Base-by-base conservation (phyloP, 2,888 invertebrate genomes). In the Pachymerium ferrugineum region DNA sequence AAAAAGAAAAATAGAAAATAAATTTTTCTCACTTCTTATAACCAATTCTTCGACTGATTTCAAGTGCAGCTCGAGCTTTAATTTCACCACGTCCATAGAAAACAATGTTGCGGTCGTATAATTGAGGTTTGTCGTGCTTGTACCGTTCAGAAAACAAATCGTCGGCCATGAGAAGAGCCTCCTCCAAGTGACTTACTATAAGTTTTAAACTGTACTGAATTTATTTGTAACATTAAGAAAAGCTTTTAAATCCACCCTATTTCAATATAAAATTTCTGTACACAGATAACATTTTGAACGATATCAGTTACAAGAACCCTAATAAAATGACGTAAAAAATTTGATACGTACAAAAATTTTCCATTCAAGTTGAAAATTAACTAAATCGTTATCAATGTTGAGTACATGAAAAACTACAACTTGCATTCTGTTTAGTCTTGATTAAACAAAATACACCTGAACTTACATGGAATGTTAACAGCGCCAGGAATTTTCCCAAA, bases 391-490 rank as follows among this genome's bases (percentile, higher is more conserved):
- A 12, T 35, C 38, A 35, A 35, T 12, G 12, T 12, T 35, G 12
- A 35, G 38, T 12, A 12, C 10, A 35, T 35, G 10, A 35, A 35
- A 35, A 35, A 35, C 12, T 10, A 35, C 10, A 10, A 35, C 12
- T 10, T 35, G 38, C 10, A 35, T n/a, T 35, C 38, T 35, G 38
- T n/a, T n/a, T 35, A 35, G 38, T 35, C 10, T 35, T 35, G 10
- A 35, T 35, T 35, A n/a, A 35, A 35, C 10, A 35, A 12, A 35
- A 12, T 12, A n/a, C 10, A 35, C 12, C 12, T 10, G 10, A 22
- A 77, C 78, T 76, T 77, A 81, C 82, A 75, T 72, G 81, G 81
- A 72, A 82, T 80, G 76, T 82, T 81, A 29, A 79, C 76, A 12
- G 81, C 78, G n/a, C 76, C 74, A 4, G 79, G 79, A 74, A 81